Evolutionary conservation across 2,113 vertebrate genomes (phyloP).

Genomic region (Notothenia rossii): DNA sequence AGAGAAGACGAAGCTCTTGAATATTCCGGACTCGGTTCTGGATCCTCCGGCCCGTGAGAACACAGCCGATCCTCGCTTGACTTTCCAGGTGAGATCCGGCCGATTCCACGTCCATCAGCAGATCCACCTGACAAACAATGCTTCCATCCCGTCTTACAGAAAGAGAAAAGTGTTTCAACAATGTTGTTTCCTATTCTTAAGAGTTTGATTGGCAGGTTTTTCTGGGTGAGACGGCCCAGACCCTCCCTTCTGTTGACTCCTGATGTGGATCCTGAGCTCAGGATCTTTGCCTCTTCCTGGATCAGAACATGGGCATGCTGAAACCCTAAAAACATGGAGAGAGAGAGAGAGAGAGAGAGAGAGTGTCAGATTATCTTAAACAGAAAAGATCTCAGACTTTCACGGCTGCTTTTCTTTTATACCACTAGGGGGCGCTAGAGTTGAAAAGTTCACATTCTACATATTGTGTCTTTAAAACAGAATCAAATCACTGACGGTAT

Average conservation of each 20-base stretch:
- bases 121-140: slow-evolving; percentile 40
- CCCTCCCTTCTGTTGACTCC: slow-evolving; percentile 37
- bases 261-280: slow-evolving; percentile 83
- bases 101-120: slow-evolving; percentile 3
- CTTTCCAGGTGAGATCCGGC: slow-evolving; percentile 38
- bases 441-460: neutral
- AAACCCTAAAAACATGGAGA: slow-evolving; percentile 88
- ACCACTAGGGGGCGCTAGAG: neutral
- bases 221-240: slow-evolving; percentile 55
- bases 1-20: slow-evolving; percentile 37
- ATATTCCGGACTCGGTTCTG: slow-evolving; percentile 36
- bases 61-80: slow-evolving; percentile 13
- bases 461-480: neutral
- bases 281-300: slow-evolving; percentile 79
- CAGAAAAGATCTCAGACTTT: neutral
- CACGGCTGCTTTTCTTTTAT: neutral
- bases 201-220: slow-evolving; percentile 95
- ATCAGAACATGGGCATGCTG: slow-evolving; percentile 99
- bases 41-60: slow-evolving; percentile 41
- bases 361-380: slow-evolving; percentile 4
- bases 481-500: no score
- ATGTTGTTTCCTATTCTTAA: slow-evolving; percentile 67
- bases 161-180: slow-evolving; percentile 64
- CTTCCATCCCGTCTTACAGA: slow-evolving; percentile 60
- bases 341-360: neutral